Conservation (phyloP, 1,140 invertebrate genomes). For the Zeugodacus cucurbitae region DNA sequence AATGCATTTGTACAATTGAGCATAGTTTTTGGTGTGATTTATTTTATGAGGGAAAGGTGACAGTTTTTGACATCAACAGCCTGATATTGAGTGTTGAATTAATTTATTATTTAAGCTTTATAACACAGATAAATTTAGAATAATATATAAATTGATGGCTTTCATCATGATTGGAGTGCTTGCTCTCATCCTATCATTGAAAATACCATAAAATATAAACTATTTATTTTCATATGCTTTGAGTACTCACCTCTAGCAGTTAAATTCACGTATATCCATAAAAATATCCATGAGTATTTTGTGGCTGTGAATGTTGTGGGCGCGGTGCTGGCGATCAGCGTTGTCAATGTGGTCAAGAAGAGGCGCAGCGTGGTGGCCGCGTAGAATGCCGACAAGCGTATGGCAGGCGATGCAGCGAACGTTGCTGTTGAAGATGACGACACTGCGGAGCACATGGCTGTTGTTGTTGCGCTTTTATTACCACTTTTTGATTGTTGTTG, state of each 20-base stretch:
- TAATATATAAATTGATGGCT: no score
- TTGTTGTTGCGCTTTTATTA: neutral
- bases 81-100: no score
- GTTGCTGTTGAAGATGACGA: neutral
- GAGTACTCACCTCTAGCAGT: conserved; percentile 65
- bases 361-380: neutral
- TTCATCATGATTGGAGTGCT: no score
- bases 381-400: neutral
- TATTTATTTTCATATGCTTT: neutral
- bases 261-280: conserved; percentile 66
- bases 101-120: no score
- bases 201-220: no score
- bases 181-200: no score
- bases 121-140: no score
- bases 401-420: conserved; percentile 11
- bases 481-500: neutral
- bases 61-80: no score
- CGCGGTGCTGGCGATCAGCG: conserved; percentile 34
- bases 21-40: no score
- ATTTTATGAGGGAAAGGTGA: no score
- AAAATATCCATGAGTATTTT: conserved; percentile 66
- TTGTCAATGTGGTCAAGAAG: conserved; percentile 40
- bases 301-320: conserved; percentile 39
- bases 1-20: neutral
- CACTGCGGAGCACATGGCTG: neutral